Conservation (phyloP, 2,113 vertebrate genomes). For the Pagrus major region DNA sequence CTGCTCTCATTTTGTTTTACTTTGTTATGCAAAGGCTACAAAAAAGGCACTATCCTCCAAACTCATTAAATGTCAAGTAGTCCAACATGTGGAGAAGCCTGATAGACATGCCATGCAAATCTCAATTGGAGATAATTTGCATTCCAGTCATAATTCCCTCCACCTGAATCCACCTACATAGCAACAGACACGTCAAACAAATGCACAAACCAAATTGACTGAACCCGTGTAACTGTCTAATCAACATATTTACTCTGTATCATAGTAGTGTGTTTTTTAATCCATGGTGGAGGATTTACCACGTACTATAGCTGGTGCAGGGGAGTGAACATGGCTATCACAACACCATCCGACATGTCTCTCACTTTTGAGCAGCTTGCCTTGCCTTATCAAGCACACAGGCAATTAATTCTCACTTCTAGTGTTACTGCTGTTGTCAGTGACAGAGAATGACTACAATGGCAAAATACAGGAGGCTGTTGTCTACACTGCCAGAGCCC, state of each 20-base stretch:
- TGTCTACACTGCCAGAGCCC: constrained; percentile 17
- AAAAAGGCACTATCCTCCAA: too few species aligned
- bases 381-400: constrained; percentile 29
- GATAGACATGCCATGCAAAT: background rate
- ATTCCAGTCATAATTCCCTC: background rate
- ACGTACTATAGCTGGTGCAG: background rate
- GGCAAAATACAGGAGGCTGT: constrained; percentile 17
- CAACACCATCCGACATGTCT: constrained; percentile 11
- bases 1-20: too few species aligned
- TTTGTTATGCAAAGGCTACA: too few species aligned
- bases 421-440: constrained; percentile 4
- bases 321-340: constrained; percentile 1
- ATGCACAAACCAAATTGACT: background rate
- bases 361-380: constrained; percentile 1
- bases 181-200: background rate
- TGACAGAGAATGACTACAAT: constrained; percentile 21
- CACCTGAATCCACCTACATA: background rate
- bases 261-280: background rate
- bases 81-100: too few species aligned
- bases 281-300: background rate
- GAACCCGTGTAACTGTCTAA: background rate
- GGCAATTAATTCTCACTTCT: constrained; percentile 20
- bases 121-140: background rate
- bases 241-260: constrained; percentile 18
- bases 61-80: too few species aligned